Evolutionary conservation across 2,113 vertebrate genomes (phyloP).

Genomic region (Madoqua kirkii): DNA sequence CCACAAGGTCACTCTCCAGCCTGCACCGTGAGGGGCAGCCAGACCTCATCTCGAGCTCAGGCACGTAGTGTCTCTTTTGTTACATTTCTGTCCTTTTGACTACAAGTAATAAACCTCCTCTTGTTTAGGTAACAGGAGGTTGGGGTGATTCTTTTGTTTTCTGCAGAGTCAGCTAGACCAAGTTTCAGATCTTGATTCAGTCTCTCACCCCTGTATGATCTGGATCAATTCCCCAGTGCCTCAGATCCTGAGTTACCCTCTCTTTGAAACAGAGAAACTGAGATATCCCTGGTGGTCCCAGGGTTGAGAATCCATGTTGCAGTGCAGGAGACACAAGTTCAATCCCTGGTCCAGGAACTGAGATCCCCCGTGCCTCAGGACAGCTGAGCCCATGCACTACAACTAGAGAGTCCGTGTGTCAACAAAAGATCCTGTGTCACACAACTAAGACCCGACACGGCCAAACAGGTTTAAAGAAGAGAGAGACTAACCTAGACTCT

Average conservation of each 20-base stretch:
- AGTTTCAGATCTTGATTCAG: not conserved
- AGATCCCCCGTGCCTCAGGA: accelerated
- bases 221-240: not conserved
- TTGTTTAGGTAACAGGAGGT: not conserved
- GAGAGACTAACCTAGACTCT: not conserved
- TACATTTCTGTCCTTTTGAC: not conserved
- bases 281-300: not conserved
- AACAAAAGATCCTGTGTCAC: not conserved
- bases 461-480: not conserved
- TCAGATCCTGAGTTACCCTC: not conserved
- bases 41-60: not conserved
- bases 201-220: not conserved
- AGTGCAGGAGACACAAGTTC: not conserved
- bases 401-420: not conserved
- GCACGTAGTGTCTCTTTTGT: not conserved
- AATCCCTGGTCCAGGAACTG: not conserved
- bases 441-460: not conserved
- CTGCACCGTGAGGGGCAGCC: not conserved
- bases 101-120: not conserved
- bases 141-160: not conserved
- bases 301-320: not conserved
- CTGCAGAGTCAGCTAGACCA: not conserved
- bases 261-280: not conserved
- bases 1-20: not conserved
- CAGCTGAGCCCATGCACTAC: not conserved